Base-by-base conservation (phyloP, 2,888 invertebrate genomes). In the Oligia fasciuncula region DNA sequence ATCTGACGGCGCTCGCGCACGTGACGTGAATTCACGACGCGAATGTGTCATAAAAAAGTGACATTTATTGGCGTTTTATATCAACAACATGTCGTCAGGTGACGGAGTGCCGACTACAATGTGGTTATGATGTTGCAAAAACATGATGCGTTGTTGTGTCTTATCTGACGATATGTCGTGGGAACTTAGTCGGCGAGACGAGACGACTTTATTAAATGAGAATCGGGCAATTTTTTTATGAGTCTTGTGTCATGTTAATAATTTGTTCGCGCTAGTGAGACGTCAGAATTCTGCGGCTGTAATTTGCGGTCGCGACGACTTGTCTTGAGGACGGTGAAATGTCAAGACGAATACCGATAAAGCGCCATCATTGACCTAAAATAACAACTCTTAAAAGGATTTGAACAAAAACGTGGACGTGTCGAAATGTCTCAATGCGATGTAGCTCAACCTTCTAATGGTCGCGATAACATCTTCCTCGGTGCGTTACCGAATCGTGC, bases 61-160 rank as follows among this genome's bases (percentile, higher is more conserved):
- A 96, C 96, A 94, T 96, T 97, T 96, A 97, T 96, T 96, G 95
- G 95, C 94, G 93, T 95, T 96, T 97, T 96, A 96, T 96, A 96
- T 95, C 96, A 96, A 95, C 95, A 93, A 94, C 95, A 95, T 95
- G 96, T 93, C 91, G 87, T 88, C 95, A 94, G 94, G 94, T 95
- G 96, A 95, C 93, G 92, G 88, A 93, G 93, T 91, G 92, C 87
- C 93, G 93, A 90, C 93, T 91, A 94, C 94, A 93, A 92, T 93
- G 93, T 93, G 91, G 92, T 95, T 94, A 94, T 95, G 94, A 95
- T 92, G 91, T 93, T 94, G 96, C 96, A 95, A 96, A 96, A 96
- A 96, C 92, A 91, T 89, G 91, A 92, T 90, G 88, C 88, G 90
- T 90, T 89, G 90, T 92, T 92, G 90, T 82, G 83, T 86, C 80